These are phyloP conservation scores for Maconellicoccus hirsutus DNA, from an alignment of 1,140 invertebrate species.

Conservation along the genomic window DNA sequence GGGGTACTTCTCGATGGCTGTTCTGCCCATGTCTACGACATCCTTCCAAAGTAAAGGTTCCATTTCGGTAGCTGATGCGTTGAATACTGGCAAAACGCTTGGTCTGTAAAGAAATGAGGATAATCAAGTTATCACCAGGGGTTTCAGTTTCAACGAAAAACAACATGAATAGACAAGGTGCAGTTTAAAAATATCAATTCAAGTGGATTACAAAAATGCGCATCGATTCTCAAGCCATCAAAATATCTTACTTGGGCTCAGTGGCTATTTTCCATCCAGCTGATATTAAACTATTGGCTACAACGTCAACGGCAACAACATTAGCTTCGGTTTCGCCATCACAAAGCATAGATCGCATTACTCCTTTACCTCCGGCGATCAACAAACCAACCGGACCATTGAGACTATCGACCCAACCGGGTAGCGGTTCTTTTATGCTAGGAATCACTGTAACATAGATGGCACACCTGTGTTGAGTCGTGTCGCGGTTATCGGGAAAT, in stretches of 20 bases:
- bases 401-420: constrained; percentile 55
- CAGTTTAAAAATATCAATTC: no score
- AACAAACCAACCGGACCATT: constrained; percentile 58
- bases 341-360: constrained; percentile 62
- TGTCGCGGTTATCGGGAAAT: no score
- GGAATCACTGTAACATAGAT: constrained; percentile 35
- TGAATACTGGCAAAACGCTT: constrained; percentile 51
- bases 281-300: constrained; percentile 66
- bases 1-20: constrained; percentile 37
- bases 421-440: constrained; percentile 52
- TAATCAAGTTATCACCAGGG: no score
- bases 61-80: constrained; percentile 53
- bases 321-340: constrained; percentile 52
- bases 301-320: constrained; percentile 75
- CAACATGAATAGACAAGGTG: no score
- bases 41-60: constrained; percentile 57
- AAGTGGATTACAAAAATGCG: not conserved
- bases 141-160: no score
- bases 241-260: constrained; percentile 20
- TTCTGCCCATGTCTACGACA: constrained; percentile 36
- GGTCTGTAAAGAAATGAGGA: no score
- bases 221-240: no score
- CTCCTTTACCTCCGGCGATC: constrained; percentile 63
- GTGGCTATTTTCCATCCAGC: constrained; percentile 45
- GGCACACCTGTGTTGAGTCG: no score